Evolutionary conservation across 2,888 invertebrate species (phyloP), one percentile per base, ranked within the genome.

Genomic region (Athripsodes cinereus): DNA sequence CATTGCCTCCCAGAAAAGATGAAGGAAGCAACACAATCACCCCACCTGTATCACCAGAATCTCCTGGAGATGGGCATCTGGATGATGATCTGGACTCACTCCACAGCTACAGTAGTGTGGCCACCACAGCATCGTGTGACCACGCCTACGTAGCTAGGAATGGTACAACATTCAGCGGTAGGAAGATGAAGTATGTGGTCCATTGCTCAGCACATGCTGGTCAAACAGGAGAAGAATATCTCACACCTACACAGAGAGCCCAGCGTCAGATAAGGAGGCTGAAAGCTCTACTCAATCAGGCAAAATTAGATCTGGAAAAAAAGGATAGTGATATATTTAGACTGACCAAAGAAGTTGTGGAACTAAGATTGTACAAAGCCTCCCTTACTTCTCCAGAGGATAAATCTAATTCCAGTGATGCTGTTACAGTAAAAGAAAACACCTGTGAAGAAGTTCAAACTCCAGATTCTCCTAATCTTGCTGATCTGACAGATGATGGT

Each of bases 231-330:
- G 87, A 90, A 61, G 90, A 92, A 67, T 93, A 93, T 72, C 79
- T 92, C 58, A 93, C 93, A 53, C 93, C 93, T 13, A 93, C 92
- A 1, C 93, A 93, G 71, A 78, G 92, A 61, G 91, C 91, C 10
- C 88, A 90, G 67, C 81, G 86, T 65, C 90, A 92, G 72, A 86
- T 93, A 35, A 81, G 87, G 61, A 83, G 87, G 58, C 81, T 92
- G 21, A 86, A 89, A 75, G 80, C 81, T 59, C 74, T 90, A 2
- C 77, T 92, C 50, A 81, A 81, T 62, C 85, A 88, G 66, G 89
- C 90, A 10, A 86, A 85, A 61, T 84, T 84, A 67, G 88, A 90
- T 68, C 78, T 92, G 56, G 89, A 90, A 60, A 85, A 86, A 62
- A 91, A 90, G 71, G 90, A 92, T 68, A 85, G 85, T 68, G 91